Base-by-base conservation (phyloP, 92 coral and sea anemone species). In the Epizoanthus scotinus region DNA sequence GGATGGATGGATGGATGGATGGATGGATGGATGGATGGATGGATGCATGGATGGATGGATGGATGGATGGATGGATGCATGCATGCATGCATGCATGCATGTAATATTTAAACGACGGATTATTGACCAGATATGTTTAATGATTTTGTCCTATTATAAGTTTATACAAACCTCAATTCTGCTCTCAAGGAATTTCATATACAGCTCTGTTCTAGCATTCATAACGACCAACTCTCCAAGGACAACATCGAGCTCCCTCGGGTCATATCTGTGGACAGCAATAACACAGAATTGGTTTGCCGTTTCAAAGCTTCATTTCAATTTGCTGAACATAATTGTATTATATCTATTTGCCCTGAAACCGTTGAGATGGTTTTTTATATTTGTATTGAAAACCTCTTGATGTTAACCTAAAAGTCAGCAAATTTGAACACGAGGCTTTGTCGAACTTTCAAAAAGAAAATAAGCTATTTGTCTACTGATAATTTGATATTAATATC, bases 171-270 rank as follows among this genome's bases (percentile, higher is more conserved):
- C 99, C 85, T 78, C 62, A 21, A 89, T 85, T 90, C 93, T 88
- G 49, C 87, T 95, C 70, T 93, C 91, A 53, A 95, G 83, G 59
- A 93, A 95, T 55, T 84, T 85, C 59, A 91, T 84, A 72, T 95
- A 95, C 86, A 95, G 84, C 66, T 95, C 99, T 62, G 99, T 94
- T 66, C 99, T 91, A n/a, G 98, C 89, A 84, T 95, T 93, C 99
- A 95, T 95, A 54, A 95, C 91, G 5, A 93, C 99, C 34, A 95
- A 86, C 73, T 93, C 98, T 0, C 98, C 89, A 63, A 95, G 83
- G 3, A 95, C 82, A 22, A 91, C 91, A 85, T 95, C 99, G 71
- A 95, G 89, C 29, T 91, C 94, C 64, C 96, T 83, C 19, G 99
- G 99, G 79, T 95, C 99, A 82, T 93, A 93, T 77, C 99, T 95